These are phyloP conservation scores for Monochamus alternatus DNA, from an alignment of 2,888 invertebrate genomes.

Conservation along the genomic window DNA sequence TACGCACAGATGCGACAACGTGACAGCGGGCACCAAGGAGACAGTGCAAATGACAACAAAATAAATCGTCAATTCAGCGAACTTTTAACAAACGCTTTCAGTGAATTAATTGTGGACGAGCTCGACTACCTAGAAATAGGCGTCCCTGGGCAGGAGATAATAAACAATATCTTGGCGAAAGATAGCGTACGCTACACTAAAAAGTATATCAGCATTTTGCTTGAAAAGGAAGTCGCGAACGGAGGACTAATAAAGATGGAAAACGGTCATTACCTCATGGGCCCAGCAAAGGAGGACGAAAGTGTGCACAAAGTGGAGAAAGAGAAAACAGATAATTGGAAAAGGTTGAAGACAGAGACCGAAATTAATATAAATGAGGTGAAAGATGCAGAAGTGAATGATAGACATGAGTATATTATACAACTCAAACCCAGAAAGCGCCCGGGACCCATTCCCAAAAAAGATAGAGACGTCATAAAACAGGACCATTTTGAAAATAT, in stretches of 20 bases:
- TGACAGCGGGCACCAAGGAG: conserved; percentile 45
- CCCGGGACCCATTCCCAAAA: conserved; percentile 31
- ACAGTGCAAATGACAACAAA: conserved; percentile 54
- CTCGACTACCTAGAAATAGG: conserved; percentile 82
- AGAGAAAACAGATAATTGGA: conserved; percentile 46
- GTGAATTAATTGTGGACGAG: conserved; percentile 81
- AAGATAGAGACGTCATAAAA: conserved; percentile 41
- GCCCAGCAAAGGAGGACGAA: conserved; percentile 71
- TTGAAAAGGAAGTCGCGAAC: conserved; percentile 80
- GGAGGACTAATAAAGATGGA: conserved; percentile 80
- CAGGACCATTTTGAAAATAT: conserved; percentile 53
- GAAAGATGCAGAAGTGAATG: conserved; percentile 51
- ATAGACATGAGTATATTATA: conserved; percentile 44
- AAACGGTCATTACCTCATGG: conserved; percentile 81
- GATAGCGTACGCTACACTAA: conserved; percentile 77
- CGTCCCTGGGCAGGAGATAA: conserved; percentile 80
- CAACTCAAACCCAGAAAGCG: conserved; percentile 46
- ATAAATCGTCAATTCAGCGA: conserved; percentile 64
- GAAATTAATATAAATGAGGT: conserved; percentile 42
- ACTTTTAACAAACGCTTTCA: conserved; percentile 80
- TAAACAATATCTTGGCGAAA: conserved; percentile 78
- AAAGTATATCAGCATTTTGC: conserved; percentile 77
- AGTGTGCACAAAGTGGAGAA: conserved; percentile 45
- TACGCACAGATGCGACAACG: conserved; percentile 72
- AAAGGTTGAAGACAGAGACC: conserved; percentile 47